Conservation (phyloP, 1,140 invertebrate genomes). For the Macrostomum lignano region DNA sequence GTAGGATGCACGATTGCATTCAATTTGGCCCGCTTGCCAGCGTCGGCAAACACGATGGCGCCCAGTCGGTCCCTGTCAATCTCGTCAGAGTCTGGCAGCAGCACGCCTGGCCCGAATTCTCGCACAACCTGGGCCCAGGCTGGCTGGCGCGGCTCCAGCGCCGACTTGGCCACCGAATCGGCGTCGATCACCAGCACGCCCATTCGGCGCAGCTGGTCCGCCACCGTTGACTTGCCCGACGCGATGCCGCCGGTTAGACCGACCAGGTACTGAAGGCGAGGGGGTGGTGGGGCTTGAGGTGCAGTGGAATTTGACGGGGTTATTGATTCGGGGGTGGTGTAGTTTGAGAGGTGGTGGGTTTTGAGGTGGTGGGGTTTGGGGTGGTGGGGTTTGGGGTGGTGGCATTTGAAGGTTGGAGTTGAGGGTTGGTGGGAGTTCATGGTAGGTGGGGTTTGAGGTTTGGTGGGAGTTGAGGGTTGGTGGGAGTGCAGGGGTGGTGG, state of each 20-base stretch:
- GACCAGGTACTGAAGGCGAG: too few species aligned
- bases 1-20: constrained; percentile 52
- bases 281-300: too few species aligned
- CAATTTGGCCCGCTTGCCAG: constrained; percentile 38
- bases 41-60: constrained; percentile 40
- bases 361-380: too few species aligned
- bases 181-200: constrained; percentile 53
- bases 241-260: constrained; percentile 52
- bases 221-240: constrained; percentile 52
- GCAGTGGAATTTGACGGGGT: too few species aligned
- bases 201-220: constrained; percentile 38
- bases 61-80: constrained; percentile 41
- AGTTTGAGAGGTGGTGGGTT: too few species aligned
- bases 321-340: too few species aligned
- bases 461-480: too few species aligned
- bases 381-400: too few species aligned
- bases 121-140: constrained; percentile 42
- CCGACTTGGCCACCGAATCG: constrained; percentile 47
- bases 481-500: too few species aligned
- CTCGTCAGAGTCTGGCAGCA: constrained; percentile 37
- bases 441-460: too few species aligned
- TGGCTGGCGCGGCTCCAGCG: constrained; percentile 45
- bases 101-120: constrained; percentile 43
- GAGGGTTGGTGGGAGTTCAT: too few species aligned
- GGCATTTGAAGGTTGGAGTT: too few species aligned